Conservation (phyloP, 2,113 vertebrate species). For the Laticauda laticaudata region DNA sequence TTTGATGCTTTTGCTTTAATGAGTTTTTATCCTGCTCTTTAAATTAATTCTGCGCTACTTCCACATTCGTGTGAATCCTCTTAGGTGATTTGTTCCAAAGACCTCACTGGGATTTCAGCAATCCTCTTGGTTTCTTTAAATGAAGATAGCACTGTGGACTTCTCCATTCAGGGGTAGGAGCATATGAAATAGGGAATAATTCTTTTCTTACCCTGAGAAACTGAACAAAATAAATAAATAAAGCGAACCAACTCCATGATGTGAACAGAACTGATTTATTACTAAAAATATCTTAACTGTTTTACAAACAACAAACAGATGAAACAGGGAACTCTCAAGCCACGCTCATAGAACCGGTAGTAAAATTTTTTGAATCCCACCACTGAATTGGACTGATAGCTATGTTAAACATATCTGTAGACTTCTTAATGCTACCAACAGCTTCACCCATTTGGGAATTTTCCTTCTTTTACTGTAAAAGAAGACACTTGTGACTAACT, state of each 20-base stretch:
- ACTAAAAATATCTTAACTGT: neutral
- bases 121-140: neutral
- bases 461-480: neutral
- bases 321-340: neutral
- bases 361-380: too few relatives aligned
- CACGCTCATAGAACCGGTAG: too few relatives aligned
- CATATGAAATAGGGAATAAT: neutral
- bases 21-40: neutral
- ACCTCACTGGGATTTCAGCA: neutral
- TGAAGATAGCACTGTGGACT: neutral
- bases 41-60: neutral
- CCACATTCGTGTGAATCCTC: neutral
- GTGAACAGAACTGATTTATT: neutral
- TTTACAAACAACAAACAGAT: neutral
- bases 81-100: neutral
- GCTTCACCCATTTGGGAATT: neutral
- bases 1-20: neutral
- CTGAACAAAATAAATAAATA: neutral
- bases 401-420: neutral
- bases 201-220: neutral
- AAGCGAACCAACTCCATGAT: neutral
- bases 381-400: neutral
- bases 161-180: neutral
- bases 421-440: neutral
- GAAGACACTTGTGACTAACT: neutral